Conservation (phyloP, 2,888 invertebrate genomes). For the Caradrina kadenii region DNA sequence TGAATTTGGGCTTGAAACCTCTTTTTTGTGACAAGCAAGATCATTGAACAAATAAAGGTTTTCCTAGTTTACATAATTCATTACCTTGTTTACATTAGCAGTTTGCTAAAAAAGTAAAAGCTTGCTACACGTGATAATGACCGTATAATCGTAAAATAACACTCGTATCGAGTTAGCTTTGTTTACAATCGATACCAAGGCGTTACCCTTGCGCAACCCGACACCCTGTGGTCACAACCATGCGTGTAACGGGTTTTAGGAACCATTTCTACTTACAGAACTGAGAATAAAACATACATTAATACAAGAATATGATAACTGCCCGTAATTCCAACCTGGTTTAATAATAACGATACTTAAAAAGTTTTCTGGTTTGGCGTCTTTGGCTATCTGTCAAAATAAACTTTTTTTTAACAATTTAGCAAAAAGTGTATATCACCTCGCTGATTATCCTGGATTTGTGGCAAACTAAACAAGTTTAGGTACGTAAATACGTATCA, state of each 20-base stretch:
- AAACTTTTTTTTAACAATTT: not conserved
- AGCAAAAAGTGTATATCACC: not conserved
- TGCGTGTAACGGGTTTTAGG: slow-evolving; percentile 53
- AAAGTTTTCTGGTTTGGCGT: not conserved
- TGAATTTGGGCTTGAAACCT: not conserved
- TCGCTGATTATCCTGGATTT: too few relatives aligned
- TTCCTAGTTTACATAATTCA: not conserved
- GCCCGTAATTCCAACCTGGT: not conserved
- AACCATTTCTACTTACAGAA: slow-evolving; percentile 28
- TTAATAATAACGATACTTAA: not conserved
- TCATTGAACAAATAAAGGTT: not conserved
- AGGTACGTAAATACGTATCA: not conserved
- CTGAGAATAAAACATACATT: not conserved
- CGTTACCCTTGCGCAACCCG: slow-evolving; percentile 59
- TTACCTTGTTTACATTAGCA: slow-evolving; percentile 7
- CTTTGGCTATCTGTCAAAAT: not conserved
- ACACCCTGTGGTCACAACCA: slow-evolving; percentile 59
- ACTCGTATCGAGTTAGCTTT: slow-evolving; percentile 33
- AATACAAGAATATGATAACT: not conserved
- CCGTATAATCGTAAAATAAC: slow-evolving; percentile 46
- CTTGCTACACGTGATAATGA: slow-evolving; percentile 15
- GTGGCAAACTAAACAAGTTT: too few relatives aligned
- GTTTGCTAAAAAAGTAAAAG: slow-evolving; percentile 8
- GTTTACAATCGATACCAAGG: slow-evolving; percentile 61
- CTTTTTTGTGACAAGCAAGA: not conserved